These are phyloP conservation scores for Noctuana brunneofusca DNA, from an alignment of 2,888 invertebrate species.

Conservation along the genomic window DNA sequence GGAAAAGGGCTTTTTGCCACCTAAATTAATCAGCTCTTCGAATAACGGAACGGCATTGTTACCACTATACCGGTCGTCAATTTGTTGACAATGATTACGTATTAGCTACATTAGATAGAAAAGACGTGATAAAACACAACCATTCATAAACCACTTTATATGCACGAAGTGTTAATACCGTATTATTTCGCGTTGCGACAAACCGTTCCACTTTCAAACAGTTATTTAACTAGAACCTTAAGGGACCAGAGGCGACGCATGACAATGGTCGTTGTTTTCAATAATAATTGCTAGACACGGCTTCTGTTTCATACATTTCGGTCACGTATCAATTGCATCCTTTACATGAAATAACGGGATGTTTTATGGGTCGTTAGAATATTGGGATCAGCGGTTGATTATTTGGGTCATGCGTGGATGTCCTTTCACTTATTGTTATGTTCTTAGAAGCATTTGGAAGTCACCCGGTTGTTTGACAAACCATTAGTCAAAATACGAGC, in stretches of 20 bases:
- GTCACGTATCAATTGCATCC: slow-evolving; percentile 49
- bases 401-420: slow-evolving; percentile 42
- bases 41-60: too few species aligned
- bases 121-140: neutral
- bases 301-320: slow-evolving; percentile 35
- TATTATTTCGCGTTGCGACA: slow-evolving; percentile 42
- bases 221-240: slow-evolving; percentile 45
- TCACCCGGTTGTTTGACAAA: slow-evolving; percentile 6
- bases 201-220: slow-evolving; percentile 48
- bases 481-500: slow-evolving; percentile 3
- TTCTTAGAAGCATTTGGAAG: slow-evolving; percentile 14
- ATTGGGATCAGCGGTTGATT: slow-evolving; percentile 43
- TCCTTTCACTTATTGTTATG: slow-evolving; percentile 45
- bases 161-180: slow-evolving; percentile 7
- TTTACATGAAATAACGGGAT: slow-evolving; percentile 50
- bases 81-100: slow-evolving; percentile 6
- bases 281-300: slow-evolving; percentile 43
- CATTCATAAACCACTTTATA: slow-evolving; percentile 17
- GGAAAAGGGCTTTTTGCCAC: too few species aligned
- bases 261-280: slow-evolving; percentile 41
- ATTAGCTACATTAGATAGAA: too few species aligned
- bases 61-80: too few species aligned
- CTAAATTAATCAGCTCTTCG: too few species aligned
- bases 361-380: slow-evolving; percentile 43
- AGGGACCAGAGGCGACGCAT: slow-evolving; percentile 44